These are phyloP conservation scores for Cremastinae sp. DNA, from an alignment of 2,888 invertebrate genomes.

Conservation along the genomic window DNA sequence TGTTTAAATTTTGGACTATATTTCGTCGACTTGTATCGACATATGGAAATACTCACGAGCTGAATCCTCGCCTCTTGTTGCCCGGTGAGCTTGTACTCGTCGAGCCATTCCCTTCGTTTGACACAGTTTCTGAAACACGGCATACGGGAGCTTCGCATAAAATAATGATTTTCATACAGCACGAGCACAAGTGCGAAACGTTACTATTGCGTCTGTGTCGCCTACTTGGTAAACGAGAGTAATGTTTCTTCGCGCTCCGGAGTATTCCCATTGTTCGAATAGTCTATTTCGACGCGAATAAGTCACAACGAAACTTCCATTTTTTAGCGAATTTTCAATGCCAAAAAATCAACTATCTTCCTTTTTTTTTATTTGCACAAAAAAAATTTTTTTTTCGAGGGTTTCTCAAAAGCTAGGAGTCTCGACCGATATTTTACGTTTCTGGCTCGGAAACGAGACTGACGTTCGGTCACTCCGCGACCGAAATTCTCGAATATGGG, in stretches of 20 bases:
- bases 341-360: neutral
- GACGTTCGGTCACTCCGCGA: slow-evolving; percentile 15
- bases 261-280: slow-evolving; percentile 59
- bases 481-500: slow-evolving; percentile 39
- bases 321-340: neutral
- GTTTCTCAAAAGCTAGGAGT: neutral
- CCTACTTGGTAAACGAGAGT: slow-evolving; percentile 60
- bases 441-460: slow-evolving; percentile 28
- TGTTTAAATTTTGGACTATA: too few relatives aligned
- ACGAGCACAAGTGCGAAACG: slow-evolving; percentile 42
- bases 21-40: too few relatives aligned
- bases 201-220: slow-evolving; percentile 24
- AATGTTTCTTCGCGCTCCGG: slow-evolving; percentile 61
- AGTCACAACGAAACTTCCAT: slow-evolving; percentile 2
- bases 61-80: slow-evolving; percentile 91
- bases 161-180: slow-evolving; percentile 37
- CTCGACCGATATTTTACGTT: too few relatives aligned
- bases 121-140: slow-evolving; percentile 84
- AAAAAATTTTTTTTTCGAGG: slow-evolving; percentile 11
- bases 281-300: neutral
- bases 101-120: slow-evolving; percentile 84
- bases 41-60: slow-evolving; percentile 85
- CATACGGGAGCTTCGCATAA: slow-evolving; percentile 48
- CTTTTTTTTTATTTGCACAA: neutral
- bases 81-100: slow-evolving; percentile 89